Percentiles rank a stretch among this genome's conserved stretches.
These are phyloP conservation scores for Hepsetus odoe DNA, from an alignment of 2,113 vertebrate genomes.

Conservation along the genomic window DNA sequence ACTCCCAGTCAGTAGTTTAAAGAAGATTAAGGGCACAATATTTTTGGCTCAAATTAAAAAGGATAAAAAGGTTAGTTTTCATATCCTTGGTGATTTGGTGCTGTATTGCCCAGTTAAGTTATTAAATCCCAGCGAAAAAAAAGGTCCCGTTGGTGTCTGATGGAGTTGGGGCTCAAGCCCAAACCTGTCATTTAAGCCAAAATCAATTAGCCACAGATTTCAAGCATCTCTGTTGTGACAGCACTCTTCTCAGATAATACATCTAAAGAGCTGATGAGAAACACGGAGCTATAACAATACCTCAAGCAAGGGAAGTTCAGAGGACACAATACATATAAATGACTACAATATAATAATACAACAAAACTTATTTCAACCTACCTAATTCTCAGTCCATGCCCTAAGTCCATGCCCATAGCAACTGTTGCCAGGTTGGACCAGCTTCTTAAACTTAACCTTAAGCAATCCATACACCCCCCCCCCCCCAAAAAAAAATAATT, in stretches of 20 bases:
- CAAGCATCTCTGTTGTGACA: neutral
- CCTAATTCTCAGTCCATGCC: too few species aligned
- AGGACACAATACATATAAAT: neutral
- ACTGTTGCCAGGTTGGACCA: too few species aligned
- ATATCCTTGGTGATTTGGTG: neutral
- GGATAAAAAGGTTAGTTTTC: too few species aligned
- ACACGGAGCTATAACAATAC: neutral
- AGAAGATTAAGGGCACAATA: neutral
- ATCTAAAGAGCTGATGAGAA: slow-evolving; percentile 15
- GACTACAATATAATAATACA: neutral
- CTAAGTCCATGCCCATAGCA: too few species aligned
- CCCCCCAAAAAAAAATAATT: too few species aligned
- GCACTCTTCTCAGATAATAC: neutral
- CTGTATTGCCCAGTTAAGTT: neutral
- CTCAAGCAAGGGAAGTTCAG: neutral
- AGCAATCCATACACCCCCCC: too few species aligned
- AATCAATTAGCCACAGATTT: slow-evolving; percentile 4
- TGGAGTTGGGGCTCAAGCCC: neutral
- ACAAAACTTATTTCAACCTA: too few species aligned
- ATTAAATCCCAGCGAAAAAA: neutral
- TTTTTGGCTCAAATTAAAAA: slow-evolving; percentile 15
- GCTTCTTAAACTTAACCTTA: too few species aligned
- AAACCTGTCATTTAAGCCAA: neutral
- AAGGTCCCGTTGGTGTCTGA: neutral
- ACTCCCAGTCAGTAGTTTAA: slow-evolving; percentile 48